A percentile compares a stretch with the other conserved stretches of the same genome.
Conservation (phyloP, 1,140 invertebrate genomes). For the Bradynema listronoti region DNA sequence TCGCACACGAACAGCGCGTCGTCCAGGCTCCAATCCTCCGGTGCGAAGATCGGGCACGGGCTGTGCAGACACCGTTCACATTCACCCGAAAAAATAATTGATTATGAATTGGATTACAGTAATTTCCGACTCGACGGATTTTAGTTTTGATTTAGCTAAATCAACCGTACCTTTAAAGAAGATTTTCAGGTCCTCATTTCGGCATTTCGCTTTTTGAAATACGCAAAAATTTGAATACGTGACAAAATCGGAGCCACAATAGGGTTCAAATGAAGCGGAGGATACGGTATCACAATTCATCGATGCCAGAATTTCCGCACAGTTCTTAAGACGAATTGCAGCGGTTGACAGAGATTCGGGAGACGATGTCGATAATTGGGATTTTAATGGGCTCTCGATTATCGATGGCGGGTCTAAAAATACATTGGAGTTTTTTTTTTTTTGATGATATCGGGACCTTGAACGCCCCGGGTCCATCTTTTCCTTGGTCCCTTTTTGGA, state of each 20-base stretch:
- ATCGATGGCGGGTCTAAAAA: neutral
- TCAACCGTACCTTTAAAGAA: slow-evolving; percentile 46
- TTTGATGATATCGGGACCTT: slow-evolving; percentile 21
- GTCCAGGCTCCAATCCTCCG: slow-evolving; percentile 1
- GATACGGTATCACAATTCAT: slow-evolving; percentile 8
- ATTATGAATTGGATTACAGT: too few species aligned
- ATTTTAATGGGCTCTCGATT: too few species aligned
- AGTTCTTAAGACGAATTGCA: neutral
- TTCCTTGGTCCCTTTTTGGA: too few species aligned
- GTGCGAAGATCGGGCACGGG: slow-evolving; percentile 33
- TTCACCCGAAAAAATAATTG: slow-evolving; percentile 43
- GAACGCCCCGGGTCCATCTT: too few species aligned
- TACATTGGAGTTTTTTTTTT: neutral
- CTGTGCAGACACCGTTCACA: slow-evolving; percentile 35
- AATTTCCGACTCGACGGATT: too few species aligned
- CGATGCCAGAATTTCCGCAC: too few species aligned
- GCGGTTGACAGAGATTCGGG: neutral
- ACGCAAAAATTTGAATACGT: slow-evolving; percentile 42
- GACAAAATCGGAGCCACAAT: slow-evolving; percentile 49
- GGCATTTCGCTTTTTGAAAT: slow-evolving; percentile 38
- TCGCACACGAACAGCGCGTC: slow-evolving; percentile 49
- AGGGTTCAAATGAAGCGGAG: slow-evolving; percentile 34
- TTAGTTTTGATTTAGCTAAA: too few species aligned
- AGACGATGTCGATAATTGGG: slow-evolving; percentile 8
- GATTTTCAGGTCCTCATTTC: slow-evolving; percentile 38